phyloP scores from a whole-genome alignment of 1,140 invertebrate species.

The Dysdera silvatica region DNA sequence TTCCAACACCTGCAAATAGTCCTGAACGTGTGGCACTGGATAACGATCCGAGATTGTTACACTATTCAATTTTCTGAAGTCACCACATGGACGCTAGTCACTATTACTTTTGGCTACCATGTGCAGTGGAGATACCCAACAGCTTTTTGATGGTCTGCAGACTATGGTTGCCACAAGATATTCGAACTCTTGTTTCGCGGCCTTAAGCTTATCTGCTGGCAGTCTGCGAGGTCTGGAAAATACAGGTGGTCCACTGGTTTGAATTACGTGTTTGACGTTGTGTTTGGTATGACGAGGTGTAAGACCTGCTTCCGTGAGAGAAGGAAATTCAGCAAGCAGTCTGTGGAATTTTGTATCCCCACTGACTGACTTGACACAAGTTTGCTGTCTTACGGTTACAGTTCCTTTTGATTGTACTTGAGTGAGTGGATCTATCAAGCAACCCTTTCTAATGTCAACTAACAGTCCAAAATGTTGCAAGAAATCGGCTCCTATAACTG shows the following conservation, averaged over 20 bases:
- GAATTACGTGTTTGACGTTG: background rate
- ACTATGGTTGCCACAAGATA: constrained; percentile 36
- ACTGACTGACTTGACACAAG: no score
- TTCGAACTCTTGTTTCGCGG: constrained; percentile 34
- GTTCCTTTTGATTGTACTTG: background rate
- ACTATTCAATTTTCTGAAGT: constrained; percentile 47
- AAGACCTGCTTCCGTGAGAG: no score
- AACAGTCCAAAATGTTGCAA: constrained; percentile 13
- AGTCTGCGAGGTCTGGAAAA: constrained; percentile 39
- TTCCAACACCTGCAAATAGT: constrained; percentile 25
- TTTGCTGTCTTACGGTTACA: no score
- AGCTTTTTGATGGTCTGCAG: constrained; percentile 39
- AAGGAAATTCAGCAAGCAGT: no score
- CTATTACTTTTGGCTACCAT: constrained; percentile 44
- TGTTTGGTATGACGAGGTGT: no score
- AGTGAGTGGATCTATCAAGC: constrained; percentile 8
- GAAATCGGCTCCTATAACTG: constrained; percentile 28
- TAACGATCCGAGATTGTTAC: constrained; percentile 44
- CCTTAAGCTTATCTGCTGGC: constrained; percentile 30
- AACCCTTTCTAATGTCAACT: background rate
- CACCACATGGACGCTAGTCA: constrained; percentile 42
- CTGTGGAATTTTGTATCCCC: no score
- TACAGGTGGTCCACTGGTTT: constrained; percentile 42
- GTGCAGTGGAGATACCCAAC: constrained; percentile 46
- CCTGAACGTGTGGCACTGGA: constrained; percentile 39